phyloP scores from a whole-genome alignment of 1,140 invertebrate genomes.

The Hyphantria cunea region DNA sequence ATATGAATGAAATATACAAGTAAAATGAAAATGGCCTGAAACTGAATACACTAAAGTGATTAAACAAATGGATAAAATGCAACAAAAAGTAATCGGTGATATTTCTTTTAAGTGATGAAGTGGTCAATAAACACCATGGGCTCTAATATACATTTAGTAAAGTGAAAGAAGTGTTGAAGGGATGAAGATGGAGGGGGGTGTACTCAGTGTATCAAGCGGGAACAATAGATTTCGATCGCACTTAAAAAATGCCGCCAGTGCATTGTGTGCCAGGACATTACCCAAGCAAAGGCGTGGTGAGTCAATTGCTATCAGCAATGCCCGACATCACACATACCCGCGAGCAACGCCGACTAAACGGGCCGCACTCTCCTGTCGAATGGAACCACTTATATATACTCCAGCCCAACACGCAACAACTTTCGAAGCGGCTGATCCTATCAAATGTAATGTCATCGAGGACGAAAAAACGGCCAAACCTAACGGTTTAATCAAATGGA shows the following conservation, averaged over 20 bases:
- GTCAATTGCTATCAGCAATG: constrained; percentile 39
- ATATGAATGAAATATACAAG: too few relatives aligned
- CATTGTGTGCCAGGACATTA: constrained; percentile 70
- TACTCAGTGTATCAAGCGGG: constrained; percentile 69
- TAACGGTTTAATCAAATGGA: constrained; percentile 57
- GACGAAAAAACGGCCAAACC: constrained; percentile 39
- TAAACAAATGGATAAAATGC: too few relatives aligned
- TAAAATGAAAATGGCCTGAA: background rate
- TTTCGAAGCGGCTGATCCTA: constrained; percentile 44
- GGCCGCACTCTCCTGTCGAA: constrained; percentile 56
- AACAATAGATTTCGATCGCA: constrained; percentile 70
- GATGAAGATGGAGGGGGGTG: constrained; percentile 76
- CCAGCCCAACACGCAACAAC: constrained; percentile 34
- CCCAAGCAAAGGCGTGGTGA: constrained; percentile 68
- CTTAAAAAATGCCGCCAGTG: constrained; percentile 75
- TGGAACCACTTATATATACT: constrained; percentile 58
- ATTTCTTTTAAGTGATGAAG: constrained; percentile 35
- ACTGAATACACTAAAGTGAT: background rate
- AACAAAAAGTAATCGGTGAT: background rate
- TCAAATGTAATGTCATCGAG: constrained; percentile 42
- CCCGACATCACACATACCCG: constrained; percentile 74
- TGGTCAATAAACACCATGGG: constrained; percentile 53
- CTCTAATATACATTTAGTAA: constrained; percentile 53
- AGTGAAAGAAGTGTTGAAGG: constrained; percentile 19
- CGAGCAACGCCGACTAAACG: constrained; percentile 66